phyloP scores from a whole-genome alignment of 2,888 invertebrate genomes.

The Myathropa florea region DNA sequence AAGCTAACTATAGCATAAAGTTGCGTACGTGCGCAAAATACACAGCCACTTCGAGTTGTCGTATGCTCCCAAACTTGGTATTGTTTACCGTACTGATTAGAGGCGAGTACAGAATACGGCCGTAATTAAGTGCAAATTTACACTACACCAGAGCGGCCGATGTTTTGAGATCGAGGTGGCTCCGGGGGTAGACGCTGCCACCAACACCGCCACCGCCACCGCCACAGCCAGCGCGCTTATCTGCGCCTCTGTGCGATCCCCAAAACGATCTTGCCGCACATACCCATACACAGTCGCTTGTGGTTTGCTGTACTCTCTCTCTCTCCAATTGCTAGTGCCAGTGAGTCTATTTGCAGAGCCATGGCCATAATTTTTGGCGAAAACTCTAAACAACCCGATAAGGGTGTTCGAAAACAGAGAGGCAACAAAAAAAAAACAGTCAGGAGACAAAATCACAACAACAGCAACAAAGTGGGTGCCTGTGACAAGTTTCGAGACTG shows the following conservation, averaged over 20 bases:
- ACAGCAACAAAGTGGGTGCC: conserved; percentile 33
- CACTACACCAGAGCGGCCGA: conserved; percentile 5
- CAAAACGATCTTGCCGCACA: conserved; percentile 16
- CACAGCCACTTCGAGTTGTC: conserved; percentile 17
- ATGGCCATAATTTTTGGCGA: conserved; percentile 45
- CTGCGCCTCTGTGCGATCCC: neutral
- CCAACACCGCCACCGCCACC: too few species aligned
- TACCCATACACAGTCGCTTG: neutral
- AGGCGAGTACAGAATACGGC: conserved; percentile 38
- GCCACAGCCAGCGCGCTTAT: conserved; percentile 9
- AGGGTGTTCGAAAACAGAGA: conserved; percentile 16
- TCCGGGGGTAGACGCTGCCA: neutral
- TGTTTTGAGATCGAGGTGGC: neutral
- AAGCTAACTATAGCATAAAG: conserved; percentile 52
- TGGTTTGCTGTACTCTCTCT: too few species aligned
- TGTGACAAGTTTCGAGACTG: conserved; percentile 29
- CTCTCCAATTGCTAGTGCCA: neutral
- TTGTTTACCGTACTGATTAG: conserved; percentile 62
- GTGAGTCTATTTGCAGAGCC: conserved; percentile 31
- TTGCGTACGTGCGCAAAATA: conserved; percentile 65
- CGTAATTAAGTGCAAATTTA: conserved; percentile 66
- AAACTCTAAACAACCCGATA: conserved; percentile 20
- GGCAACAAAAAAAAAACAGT: neutral
- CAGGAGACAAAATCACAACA: neutral
- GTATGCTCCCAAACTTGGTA: conserved; percentile 57